phyloP scores from a whole-genome alignment of 1,140 invertebrate genomes.

The Pseudomyrmex cubaensis region DNA sequence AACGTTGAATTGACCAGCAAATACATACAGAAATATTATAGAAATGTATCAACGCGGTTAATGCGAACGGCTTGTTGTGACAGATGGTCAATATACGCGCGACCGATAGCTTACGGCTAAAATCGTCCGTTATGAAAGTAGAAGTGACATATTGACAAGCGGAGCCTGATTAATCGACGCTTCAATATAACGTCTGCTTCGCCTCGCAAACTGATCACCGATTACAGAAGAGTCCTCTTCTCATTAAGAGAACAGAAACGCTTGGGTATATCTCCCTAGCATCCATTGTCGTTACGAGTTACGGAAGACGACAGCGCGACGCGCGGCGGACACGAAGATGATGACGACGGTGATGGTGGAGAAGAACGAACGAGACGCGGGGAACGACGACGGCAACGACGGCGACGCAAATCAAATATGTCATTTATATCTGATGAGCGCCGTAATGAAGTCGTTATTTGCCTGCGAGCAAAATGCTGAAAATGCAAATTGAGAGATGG shows the following conservation, averaged over 20 bases:
- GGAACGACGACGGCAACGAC: slow-evolving; percentile 38
- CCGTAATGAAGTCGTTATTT: slow-evolving; percentile 81
- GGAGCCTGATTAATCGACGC: slow-evolving; percentile 61
- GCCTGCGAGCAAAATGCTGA: slow-evolving; percentile 77
- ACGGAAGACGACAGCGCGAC: slow-evolving; percentile 24
- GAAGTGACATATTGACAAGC: slow-evolving; percentile 30
- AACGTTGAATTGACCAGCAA: no score
- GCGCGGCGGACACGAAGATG: slow-evolving; percentile 31
- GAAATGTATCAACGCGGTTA: slow-evolving; percentile 2
- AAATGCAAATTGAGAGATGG: slow-evolving; percentile 77
- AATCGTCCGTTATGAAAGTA: slow-evolving; percentile 48
- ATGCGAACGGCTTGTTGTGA: slow-evolving; percentile 19
- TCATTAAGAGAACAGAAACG: slow-evolving; percentile 61
- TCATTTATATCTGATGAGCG: slow-evolving; percentile 80
- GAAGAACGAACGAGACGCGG: slow-evolving; percentile 16
- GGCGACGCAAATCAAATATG: slow-evolving; percentile 78
- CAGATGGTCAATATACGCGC: slow-evolving; percentile 23
- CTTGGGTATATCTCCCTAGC: neutral
- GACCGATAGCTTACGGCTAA: slow-evolving; percentile 31
- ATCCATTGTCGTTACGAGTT: slow-evolving; percentile 49
- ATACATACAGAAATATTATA: no score
- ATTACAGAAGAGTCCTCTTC: slow-evolving; percentile 62
- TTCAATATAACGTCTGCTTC: slow-evolving; percentile 65
- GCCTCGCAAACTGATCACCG: slow-evolving; percentile 58
- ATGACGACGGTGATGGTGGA: neutral